Base-by-base conservation (phyloP, 2,113 vertebrate species). In the Ptilorrhoa leucosticta region DNA sequence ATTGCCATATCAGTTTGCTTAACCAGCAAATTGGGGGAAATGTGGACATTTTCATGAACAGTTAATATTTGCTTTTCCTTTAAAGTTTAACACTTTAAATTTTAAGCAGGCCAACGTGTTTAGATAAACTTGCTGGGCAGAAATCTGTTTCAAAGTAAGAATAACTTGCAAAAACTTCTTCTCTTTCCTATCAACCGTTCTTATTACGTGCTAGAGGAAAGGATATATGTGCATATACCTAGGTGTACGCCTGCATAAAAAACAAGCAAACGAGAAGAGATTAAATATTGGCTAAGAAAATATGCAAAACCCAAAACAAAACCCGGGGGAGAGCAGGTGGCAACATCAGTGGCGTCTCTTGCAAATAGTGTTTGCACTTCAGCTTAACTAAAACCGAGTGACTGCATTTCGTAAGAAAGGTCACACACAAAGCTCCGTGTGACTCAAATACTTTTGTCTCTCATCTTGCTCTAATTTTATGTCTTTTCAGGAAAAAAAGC, bases 51-150 rank as follows among this genome's bases (percentile, higher is more conserved):
- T 81, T 64, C 9, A 18, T 45, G 17, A 44, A 57, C 37, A 58
- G 39, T 63, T 79, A 21, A 28, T 82, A 48, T 96, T 96, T 96
- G 61, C 57, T 89, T 79, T 91, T 81, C 53, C 37, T 82, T 94
- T 92, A 94, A 89, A 76, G 40, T 93, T 92, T 96, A 93, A 93
- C 61, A 8, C 8, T 80, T 42, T 23, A 15, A 19, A 44, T 60
- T 77, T 68, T 37, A n/a, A 28, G 31, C 39, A 19, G 93, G 48
- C 47, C 73, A 78, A 45, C 15, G 2, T 3, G 12, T 48, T 40
- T 15, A 31, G 28, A 28, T 91, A 79, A 91, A 71, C 20, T 56
- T 7, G 2, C 17, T 42, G 40, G 9, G n/a, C 5, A 50, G 61
- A 31, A 48, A 44, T 17, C 42, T 70, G 27, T 48, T 87, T 82